Base-by-base conservation (phyloP, 2,113 vertebrate genomes). In the Sterrhoptilus dennistouni region DNA sequence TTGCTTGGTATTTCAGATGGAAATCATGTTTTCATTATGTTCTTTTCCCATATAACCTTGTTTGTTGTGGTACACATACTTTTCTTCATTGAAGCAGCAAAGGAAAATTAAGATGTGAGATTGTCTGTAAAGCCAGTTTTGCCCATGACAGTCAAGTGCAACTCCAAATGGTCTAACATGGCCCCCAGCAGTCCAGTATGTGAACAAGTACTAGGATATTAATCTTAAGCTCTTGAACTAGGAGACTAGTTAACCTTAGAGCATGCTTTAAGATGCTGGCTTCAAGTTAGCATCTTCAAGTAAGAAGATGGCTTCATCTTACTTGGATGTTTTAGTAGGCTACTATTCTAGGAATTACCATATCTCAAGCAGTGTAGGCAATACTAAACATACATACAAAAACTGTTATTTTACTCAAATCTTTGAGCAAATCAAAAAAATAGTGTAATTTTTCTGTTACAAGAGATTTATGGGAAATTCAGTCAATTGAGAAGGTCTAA, bases 341-440 rank as follows among this genome's bases (percentile, higher is more conserved):
- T 7, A 2, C 7, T 64, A 3, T 31, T 40, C 14, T 35, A 49
- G 18, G n/a, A 82, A 70, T 20, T 13, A 11, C 11, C 0, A 0
- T n/a, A 79, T 61, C 36, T 35, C 27, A 63, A 40, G 7, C 12
- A 11, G 4, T 35, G 2, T 33, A 65, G 33, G 9, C 11, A 60
- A 5, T 13, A 75, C 31, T 85, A 85, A 61, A 42, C 6, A 64
- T 6, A 18, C 8, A 21, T 19, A 18, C 19, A 42, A 60, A 69
- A 86, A 8, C 18, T 38, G 7, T 24, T 3, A 28, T 47, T 74
- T 72, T 33, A 33, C 8, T 53, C 35, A 81, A 10, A 24, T n/a
- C 2, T 60, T 33, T 50, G 3, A n/a, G 12, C 2, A 83, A 77
- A 44, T 3, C 53, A 15, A 70, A 65, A 85, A 85, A 74, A 57